phyloP scores from a whole-genome alignment of 2,888 invertebrate species.

The Mythimna pallens region DNA sequence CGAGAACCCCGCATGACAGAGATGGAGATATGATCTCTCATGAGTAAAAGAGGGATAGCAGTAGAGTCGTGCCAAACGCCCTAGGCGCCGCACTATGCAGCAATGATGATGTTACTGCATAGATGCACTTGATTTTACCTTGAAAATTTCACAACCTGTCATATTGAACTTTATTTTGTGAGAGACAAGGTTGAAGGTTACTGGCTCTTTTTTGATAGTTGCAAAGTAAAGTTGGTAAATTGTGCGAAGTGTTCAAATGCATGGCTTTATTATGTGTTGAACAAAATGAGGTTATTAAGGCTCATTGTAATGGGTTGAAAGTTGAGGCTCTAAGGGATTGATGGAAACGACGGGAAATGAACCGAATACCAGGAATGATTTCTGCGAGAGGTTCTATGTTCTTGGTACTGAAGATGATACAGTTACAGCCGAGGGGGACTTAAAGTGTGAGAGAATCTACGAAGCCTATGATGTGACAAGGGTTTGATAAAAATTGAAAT shows the following conservation, averaged over 20 bases:
- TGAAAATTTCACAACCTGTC: conserved; percentile 51
- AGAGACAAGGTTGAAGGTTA: conserved; percentile 63
- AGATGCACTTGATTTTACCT: conserved; percentile 69
- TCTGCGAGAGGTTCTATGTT: conserved; percentile 15
- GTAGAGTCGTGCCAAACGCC: conserved; percentile 76
- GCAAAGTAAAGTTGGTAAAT: conserved; percentile 63
- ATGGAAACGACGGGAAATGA: conserved; percentile 41
- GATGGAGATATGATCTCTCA: conserved; percentile 61
- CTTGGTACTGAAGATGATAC: conserved; percentile 10
- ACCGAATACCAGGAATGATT: conserved; percentile 20
- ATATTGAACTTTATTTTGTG: conserved; percentile 67
- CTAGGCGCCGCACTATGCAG: conserved; percentile 79
- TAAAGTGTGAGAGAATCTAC: not conserved
- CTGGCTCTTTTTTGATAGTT: conserved; percentile 25
- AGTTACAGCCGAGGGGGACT: not conserved
- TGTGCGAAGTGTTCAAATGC: conserved; percentile 71
- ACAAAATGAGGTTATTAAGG: conserved; percentile 82
- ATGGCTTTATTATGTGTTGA: conserved; percentile 85
- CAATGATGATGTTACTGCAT: conserved; percentile 81
- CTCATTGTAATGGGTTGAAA: conserved; percentile 71
- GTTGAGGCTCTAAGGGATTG: conserved; percentile 59
- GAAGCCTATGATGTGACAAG: not conserved
- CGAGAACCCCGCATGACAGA: conserved; percentile 72
- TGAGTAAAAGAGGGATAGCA: conserved; percentile 67
- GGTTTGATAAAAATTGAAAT: not conserved